Evolutionary conservation across 2,113 vertebrate genomes (phyloP), one percentile per base, ranked within the genome.

Genomic region (Sula dactylatra): DNA sequence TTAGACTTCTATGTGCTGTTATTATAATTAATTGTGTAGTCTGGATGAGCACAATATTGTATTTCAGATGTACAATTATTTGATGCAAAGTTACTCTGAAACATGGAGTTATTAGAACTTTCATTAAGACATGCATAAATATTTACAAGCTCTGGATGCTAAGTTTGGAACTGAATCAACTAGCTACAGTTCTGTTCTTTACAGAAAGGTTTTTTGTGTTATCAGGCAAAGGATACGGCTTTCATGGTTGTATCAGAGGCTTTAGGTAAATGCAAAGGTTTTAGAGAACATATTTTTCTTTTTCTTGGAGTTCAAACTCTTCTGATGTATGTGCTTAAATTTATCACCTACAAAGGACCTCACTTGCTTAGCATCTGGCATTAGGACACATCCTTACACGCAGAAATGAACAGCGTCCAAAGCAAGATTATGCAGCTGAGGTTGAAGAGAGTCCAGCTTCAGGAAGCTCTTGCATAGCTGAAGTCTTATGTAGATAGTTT

Each of bases 171-270:
- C 38, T 0, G 0, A 58, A 86, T 67, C 27, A 78, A 7, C 15
- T 58, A 62, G 42, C 20, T 65, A 25, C 27, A 56, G 22, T 73
- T 85, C 49, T 66, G 18, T 10, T 61, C 20, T 77, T 77, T 82
- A 77, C 20, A 82, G 34, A 55, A 72, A 32, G 9, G 0, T 1
- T 12, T 72, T 65, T 83, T 62, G 22, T 65, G 8, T 77, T 50
- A n/a, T n/a, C 21, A 32, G 20, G 27, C 11, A 76, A 31, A 2
- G 7, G 3, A 3, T 34, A 22, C 1, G 4, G 15, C 4, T 58
- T 86, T 94, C 31, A 10, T 16, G 11, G 27, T 16, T 67, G 16
- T 44, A 54, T 61, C 2, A 3, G 34, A 83, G 16, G 8, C 4
- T 71, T 79, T 62, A 74, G 40, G 44, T 32, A 77, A 89, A 69